phyloP scores from a whole-genome alignment of 2,888 invertebrate species.

The Cloeon dipterum region DNA sequence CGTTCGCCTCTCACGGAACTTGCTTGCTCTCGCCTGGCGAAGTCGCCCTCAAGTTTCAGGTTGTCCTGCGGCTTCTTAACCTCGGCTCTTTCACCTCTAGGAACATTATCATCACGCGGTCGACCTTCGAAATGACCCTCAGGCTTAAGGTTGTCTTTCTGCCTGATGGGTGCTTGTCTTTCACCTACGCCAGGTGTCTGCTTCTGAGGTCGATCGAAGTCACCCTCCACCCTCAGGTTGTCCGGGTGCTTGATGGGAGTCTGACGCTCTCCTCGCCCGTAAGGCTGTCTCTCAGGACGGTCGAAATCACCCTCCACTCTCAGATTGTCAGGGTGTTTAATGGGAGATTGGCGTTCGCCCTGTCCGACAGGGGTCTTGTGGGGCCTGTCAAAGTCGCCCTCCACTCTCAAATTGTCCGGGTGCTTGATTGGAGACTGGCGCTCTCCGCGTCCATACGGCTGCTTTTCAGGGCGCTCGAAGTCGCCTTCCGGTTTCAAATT shows the following conservation, averaged over 20 bases:
- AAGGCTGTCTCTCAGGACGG: conserved; percentile 3
- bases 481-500: conserved; percentile 27
- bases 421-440: neutral
- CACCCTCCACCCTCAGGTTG: conserved; percentile 24
- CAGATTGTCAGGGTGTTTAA: conserved; percentile 11
- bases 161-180: conserved; percentile 16
- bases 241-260: conserved; percentile 17
- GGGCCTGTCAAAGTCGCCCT: conserved; percentile 12
- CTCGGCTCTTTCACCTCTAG: conserved; percentile 22
- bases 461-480: conserved; percentile 20
- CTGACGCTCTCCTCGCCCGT: conserved; percentile 9
- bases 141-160: conserved; percentile 14
- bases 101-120: conserved; percentile 9
- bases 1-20: conserved; percentile 30
- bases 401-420: conserved; percentile 12
- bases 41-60: conserved; percentile 27
- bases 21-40: conserved; percentile 13
- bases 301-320: conserved; percentile 19
- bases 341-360: conserved; percentile 9
- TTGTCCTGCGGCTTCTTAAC: conserved; percentile 35
- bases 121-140: conserved; percentile 25
- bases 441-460: conserved; percentile 1
- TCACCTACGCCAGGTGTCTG: conserved; percentile 16
- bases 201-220: conserved; percentile 26
- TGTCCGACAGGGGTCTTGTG: conserved; percentile 5